Percentiles rank a stretch among this genome's conserved stretches.
Evolutionary conservation across 2,113 vertebrate species (phyloP).

Genomic region (Centropus unirufus): DNA sequence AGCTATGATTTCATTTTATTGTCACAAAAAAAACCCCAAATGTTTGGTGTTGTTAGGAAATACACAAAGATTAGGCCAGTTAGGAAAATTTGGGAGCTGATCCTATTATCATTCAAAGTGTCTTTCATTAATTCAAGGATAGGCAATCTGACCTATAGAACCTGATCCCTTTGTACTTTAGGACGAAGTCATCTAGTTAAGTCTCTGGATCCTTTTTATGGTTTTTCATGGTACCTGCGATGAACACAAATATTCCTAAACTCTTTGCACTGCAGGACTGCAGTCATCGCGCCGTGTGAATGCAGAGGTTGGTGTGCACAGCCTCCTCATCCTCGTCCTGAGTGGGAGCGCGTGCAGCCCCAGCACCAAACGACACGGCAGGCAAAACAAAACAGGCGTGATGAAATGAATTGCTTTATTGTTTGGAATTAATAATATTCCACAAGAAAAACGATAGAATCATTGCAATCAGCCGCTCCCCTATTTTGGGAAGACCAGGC

Average conservation of each 20-base stretch:
- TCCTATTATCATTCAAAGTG: not conserved
- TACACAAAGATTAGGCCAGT: not conserved
- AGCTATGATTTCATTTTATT: not conserved
- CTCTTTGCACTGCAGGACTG: not conserved
- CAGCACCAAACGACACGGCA: accelerated
- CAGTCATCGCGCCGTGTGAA: not conserved
- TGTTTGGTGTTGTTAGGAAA: not conserved
- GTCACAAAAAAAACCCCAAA: not conserved
- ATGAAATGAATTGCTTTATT: not conserved
- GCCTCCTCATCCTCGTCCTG: not conserved
- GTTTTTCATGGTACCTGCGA: not conserved
- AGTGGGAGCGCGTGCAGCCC: too few species aligned
- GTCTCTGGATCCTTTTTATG: not conserved
- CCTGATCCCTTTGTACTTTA: not conserved
- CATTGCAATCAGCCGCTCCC: too few species aligned
- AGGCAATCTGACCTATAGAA: not conserved
- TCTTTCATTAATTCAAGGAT: not conserved
- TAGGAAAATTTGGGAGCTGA: not conserved
- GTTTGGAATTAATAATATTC: too few species aligned
- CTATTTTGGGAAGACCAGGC: accelerated
- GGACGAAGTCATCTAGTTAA: accelerated
- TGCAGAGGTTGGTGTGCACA: too few species aligned
- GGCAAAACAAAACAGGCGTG: not conserved
- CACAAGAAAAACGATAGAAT: not conserved
- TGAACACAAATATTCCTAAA: not conserved